Conservation (phyloP, 2,797 vertebrate species). For the Acestrorhynchus altus region DNA sequence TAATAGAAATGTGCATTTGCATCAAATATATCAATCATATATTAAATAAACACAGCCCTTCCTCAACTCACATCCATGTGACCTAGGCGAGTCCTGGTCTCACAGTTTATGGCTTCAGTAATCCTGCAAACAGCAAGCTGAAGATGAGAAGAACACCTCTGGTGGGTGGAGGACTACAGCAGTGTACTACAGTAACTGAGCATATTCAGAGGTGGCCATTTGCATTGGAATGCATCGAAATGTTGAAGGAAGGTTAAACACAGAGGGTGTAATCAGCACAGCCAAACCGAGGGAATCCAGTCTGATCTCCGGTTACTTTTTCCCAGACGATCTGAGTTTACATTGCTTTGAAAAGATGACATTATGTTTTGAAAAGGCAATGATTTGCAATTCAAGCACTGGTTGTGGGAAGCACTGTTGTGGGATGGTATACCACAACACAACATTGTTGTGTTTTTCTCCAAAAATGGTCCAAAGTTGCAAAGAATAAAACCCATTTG, state of each 20-base stretch:
- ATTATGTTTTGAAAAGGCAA: constrained; percentile 18
- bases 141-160: not conserved
- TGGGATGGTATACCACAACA: constrained; percentile 3
- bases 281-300: constrained; percentile 6
- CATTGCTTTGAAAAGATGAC: constrained; percentile 28
- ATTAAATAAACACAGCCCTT: constrained; percentile 52
- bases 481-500: not conserved
- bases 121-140: constrained; percentile 6
- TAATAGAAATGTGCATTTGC: constrained; percentile 44
- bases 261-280: not conserved
- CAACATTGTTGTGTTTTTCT: not conserved
- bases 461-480: not conserved
- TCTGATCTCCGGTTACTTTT: constrained; percentile 22
- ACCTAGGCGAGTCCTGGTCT: constrained; percentile 62
- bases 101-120: constrained; percentile 48
- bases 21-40: constrained; percentile 44
- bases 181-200: constrained; percentile 54
- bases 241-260: not conserved
- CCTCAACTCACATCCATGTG: constrained; percentile 52
- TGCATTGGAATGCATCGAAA: not conserved
- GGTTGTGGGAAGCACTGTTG: constrained; percentile 19
- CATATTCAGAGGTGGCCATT: constrained; percentile 30
- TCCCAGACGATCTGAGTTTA: constrained; percentile 5
- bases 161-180: constrained; percentile 43
- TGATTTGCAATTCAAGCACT: constrained; percentile 34